Evolutionary conservation across 2,797 vertebrate species (phyloP), one percentile per base, ranked within the genome.

Genomic region (Anisognathus igniventris): DNA sequence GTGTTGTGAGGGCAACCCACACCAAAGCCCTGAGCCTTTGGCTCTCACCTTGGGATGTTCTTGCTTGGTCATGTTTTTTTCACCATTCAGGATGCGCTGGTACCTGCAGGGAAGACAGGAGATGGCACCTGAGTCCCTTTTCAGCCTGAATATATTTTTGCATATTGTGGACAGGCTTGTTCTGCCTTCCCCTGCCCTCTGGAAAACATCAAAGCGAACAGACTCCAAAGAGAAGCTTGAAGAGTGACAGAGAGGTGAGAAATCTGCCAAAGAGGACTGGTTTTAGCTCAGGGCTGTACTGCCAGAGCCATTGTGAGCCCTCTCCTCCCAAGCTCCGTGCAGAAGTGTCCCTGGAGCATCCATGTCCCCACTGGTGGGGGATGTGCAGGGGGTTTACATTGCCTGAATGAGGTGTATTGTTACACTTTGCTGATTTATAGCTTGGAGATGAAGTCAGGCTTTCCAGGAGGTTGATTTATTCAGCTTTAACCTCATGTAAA

Each of bases 41-140:
- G 10, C 5, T 68, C 95, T 97, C 62, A 97, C 95, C 96, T 96
- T 90, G 50, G 64, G 57, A 10, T 90, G 76, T 65, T 92, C 88
- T 37, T 87, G 45, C 53, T 90, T 90, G 4, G 45, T 25, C 53
- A 27, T 53, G 44, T 5, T 73, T 23, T 47, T 83, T 72, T 93
- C 95, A 80, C 67, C 13, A 1, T 93, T 70, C 73, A 93, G 70
- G 48, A 95, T 80, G 50, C 47, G 72, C 50, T 97, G 97, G 79
- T 95, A 97, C 85, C 97, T 97, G 71, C 17, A 88, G 31, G 9
- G 23, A 85, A 77, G 73, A 91, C 23, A 91, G 51, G 7, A 93
- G 7, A 60, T 60, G 37, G 12, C 33, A 48, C 7, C 14, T 88
- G 19, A 66, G 54, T 33, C 23, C 4, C 9, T 62, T 78, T 75